These are phyloP conservation scores for Chitala chitala DNA, from an alignment of 2,113 vertebrate species.

Conservation along the genomic window DNA sequence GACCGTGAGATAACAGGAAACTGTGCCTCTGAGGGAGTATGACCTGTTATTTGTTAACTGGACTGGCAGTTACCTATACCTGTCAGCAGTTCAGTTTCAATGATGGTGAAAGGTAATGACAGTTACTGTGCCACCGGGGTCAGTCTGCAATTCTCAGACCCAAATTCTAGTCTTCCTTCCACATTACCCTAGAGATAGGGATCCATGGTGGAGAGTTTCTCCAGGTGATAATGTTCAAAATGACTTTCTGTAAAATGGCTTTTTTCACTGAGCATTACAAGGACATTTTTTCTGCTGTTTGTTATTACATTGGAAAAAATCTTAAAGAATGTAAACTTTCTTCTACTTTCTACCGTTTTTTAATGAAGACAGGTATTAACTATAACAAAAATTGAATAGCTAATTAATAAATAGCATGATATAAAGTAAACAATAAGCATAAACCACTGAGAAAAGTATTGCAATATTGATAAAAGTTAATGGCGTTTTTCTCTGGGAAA, in stretches of 20 bases:
- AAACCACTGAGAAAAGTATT: not conserved
- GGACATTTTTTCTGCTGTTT: not conserved
- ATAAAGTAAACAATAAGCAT: not conserved
- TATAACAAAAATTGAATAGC: not conserved
- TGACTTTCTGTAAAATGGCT: not conserved
- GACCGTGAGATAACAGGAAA: not conserved
- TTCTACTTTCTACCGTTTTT: not conserved
- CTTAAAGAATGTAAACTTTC: not conserved
- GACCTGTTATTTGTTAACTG: constrained; percentile 6
- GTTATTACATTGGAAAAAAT: not conserved
- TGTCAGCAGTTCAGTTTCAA: not conserved
- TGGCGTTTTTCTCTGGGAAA: not conserved
- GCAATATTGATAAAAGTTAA: not conserved
- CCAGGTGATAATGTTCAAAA: not conserved
- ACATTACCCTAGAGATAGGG: not conserved
- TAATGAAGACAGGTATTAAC: constrained; percentile 9
- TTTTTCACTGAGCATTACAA: not conserved
- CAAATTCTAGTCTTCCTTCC: not conserved
- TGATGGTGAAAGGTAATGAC: not conserved
- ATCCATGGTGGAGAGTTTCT: not conserved
- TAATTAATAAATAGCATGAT: constrained; percentile 5
- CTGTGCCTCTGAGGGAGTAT: not conserved
- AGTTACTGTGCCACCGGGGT: not conserved
- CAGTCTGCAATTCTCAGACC: not conserved
- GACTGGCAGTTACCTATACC: constrained; percentile 1